These are phyloP conservation scores for Muscina levida DNA, from an alignment of 2,888 invertebrate species.

Conservation along the genomic window DNA sequence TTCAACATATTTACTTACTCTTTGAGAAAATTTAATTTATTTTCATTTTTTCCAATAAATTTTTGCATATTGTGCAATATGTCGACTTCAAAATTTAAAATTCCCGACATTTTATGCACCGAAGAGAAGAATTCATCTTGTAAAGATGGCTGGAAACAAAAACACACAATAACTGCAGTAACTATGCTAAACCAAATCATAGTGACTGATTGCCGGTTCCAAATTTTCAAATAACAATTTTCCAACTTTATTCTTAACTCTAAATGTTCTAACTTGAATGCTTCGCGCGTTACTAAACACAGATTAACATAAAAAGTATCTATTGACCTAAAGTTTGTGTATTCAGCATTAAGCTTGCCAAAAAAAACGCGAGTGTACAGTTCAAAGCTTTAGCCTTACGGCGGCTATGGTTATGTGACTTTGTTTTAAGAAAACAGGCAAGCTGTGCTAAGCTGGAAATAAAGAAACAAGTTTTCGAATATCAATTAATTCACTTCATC, in stretches of 20 bases:
- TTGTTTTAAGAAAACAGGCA: too few species aligned
- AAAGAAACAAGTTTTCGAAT: slow-evolving; percentile 34
- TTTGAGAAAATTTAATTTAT: slow-evolving; percentile 75
- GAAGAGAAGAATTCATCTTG: slow-evolving; percentile 73
- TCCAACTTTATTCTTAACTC: neutral
- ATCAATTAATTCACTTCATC: slow-evolving; percentile 12
- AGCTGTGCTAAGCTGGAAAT: too few species aligned
- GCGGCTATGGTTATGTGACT: neutral
- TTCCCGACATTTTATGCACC: slow-evolving; percentile 70
- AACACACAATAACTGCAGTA: neutral
- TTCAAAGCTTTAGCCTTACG: slow-evolving; percentile 38
- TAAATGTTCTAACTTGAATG: slow-evolving; percentile 22
- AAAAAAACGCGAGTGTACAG: neutral
- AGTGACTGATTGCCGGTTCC: neutral
- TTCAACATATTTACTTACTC: slow-evolving; percentile 70
- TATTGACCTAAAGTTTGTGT: slow-evolving; percentile 22
- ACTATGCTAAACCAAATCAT: slow-evolving; percentile 34
- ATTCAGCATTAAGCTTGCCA: too few species aligned
- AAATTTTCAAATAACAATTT: neutral
- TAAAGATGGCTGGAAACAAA: slow-evolving; percentile 14
- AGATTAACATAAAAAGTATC: neutral
- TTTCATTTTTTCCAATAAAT: slow-evolving; percentile 72
- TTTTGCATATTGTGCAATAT: slow-evolving; percentile 72
- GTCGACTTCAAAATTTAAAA: slow-evolving; percentile 71
- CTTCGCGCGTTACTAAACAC: slow-evolving; percentile 32